Evolutionary conservation across 2,113 vertebrate species (phyloP).

Genomic region (Chiloscyllium plagiosum): DNA sequence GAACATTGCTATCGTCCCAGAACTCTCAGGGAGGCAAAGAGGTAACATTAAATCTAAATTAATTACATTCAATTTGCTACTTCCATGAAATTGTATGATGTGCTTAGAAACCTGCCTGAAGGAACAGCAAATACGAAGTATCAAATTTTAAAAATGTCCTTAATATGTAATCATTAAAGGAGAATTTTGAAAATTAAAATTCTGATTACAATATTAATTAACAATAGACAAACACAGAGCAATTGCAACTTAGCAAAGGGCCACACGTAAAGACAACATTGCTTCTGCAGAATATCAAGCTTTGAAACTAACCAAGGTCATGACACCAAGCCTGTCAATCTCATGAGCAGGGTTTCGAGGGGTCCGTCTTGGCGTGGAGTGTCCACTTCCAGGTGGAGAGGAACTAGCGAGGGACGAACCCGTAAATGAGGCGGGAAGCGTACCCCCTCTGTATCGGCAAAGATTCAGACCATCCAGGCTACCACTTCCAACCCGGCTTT

Average conservation of each 20-base stretch:
- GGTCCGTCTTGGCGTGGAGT: slow-evolving; percentile 74
- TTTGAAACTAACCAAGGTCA: slow-evolving; percentile 75
- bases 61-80: not conserved
- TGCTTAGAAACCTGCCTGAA: not conserved
- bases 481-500: slow-evolving; percentile 79
- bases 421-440: slow-evolving; percentile 61
- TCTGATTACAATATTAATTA: not conserved
- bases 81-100: not conserved
- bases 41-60: not conserved
- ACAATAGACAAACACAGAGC: not conserved
- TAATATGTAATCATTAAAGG: not conserved
- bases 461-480: slow-evolving; percentile 64
- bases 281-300: not conserved
- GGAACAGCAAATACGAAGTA: not conserved
- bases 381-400: slow-evolving; percentile 81
- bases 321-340: slow-evolving; percentile 83
- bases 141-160: not conserved
- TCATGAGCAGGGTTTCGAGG: slow-evolving; percentile 84
- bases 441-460: slow-evolving; percentile 69
- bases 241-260: not conserved
- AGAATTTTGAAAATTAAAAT: not conserved
- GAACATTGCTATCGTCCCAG: not conserved
- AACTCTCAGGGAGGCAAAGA: not conserved
- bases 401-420: slow-evolving; percentile 66
- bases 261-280: not conserved